A percentile compares a stretch with the other conserved stretches of the same genome.
These are phyloP conservation scores for Dyspetes luteomarginatus DNA, from an alignment of 2,888 invertebrate genomes.

Conservation along the genomic window DNA sequence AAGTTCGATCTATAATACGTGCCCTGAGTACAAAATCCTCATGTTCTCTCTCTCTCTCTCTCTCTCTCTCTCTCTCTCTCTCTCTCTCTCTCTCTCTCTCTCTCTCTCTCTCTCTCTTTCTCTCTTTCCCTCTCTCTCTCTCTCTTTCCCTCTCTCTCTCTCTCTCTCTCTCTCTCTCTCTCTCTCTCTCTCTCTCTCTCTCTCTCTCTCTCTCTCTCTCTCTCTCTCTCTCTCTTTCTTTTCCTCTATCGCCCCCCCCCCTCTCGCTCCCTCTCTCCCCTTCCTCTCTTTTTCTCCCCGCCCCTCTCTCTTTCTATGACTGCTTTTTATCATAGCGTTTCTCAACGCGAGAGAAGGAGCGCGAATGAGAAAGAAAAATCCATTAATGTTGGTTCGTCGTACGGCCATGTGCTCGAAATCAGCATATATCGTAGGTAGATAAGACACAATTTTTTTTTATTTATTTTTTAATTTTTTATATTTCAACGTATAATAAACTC, in stretches of 20 bases:
- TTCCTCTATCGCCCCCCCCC: background rate
- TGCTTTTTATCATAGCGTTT: background rate
- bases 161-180: background rate
- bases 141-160: no score
- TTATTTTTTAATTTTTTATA: no score
- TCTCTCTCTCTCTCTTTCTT: background rate
- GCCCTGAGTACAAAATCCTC: constrained; percentile 71
- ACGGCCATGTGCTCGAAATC: constrained; percentile 12
- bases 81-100: background rate
- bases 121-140: no score
- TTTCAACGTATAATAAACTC: no score
- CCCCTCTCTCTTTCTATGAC: background rate
- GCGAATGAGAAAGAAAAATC: background rate
- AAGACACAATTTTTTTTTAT: no score
- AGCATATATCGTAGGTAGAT: background rate
- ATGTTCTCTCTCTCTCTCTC: constrained; percentile 13
- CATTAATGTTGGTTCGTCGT: background rate
- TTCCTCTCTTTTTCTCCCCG: background rate
- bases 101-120: background rate
- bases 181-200: background rate
- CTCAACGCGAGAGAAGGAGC: background rate
- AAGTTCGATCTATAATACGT: constrained; percentile 76
- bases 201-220: background rate
- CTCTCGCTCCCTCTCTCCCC: background rate
- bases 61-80: background rate